Evolutionary conservation across 2,888 invertebrate species (phyloP), one percentile per base, ranked within the genome.

Genomic region (Entomobrya proxima): DNA sequence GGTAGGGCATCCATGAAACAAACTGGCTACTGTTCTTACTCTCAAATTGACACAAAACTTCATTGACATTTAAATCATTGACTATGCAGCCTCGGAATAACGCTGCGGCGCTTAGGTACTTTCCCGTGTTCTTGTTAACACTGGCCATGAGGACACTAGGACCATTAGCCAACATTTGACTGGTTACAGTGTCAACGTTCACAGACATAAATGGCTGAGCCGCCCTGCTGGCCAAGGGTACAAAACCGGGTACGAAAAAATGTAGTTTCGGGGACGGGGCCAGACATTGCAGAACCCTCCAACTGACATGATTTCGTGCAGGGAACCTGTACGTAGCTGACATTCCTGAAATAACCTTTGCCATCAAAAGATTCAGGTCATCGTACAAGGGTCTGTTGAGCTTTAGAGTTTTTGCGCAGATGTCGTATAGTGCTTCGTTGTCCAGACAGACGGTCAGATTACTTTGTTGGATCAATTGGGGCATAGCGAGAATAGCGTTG

Each of bases 361-460:
- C 77, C 18, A 87, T 67, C 6, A 88, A n/a, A 24, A 77, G 64
- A 40, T 88, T 88, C 67, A 87, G 55, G 69, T 88, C 87, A n/a
- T 40, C 37, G 37, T 83, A 87, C 7, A n/a, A 24, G 11, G 88
- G 88, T n/a, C 32, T 18, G 21, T 15, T 11, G 21, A 88, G 50
- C 58, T 69, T 79, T 0, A 88, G 61, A 30, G 55, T 69, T 11
- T 84, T 67, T 4, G 52, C 30, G 91, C 93, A 93, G 87, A 93
- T 93, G 89, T 93, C 92, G 90, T 93, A 93, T 6, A 93, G 91
- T 52, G 93, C 93, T 90, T 93, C 93, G 89, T 93, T 93, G 90
- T 93, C 93, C 82, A 93, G 92, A 89, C 93, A 93, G 90, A 92
- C 93, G 2, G 93, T 50, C 27, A 88, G 40, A 30, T 84, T 40